Conservation (phyloP, 2,888 invertebrate genomes). For the Chrysina gloriosa region DNA sequence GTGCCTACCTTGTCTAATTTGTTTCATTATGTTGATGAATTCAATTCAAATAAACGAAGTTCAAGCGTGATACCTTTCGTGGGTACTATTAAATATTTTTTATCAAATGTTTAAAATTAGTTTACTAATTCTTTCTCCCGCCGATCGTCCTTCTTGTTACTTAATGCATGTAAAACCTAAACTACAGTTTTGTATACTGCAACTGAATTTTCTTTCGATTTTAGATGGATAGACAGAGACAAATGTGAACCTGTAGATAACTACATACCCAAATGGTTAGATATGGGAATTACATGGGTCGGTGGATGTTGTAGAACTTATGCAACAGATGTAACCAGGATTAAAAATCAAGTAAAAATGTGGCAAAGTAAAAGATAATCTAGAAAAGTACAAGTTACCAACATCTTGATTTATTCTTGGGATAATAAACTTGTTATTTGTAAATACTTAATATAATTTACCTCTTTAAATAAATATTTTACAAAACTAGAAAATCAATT, state of each 20-base stretch:
- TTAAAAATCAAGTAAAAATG: slow-evolving; percentile 72
- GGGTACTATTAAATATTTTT: no score
- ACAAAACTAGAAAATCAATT: neutral
- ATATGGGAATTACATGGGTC: slow-evolving; percentile 83
- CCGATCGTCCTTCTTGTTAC: no score
- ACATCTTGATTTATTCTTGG: neutral
- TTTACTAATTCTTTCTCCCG: no score
- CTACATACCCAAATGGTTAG: slow-evolving; percentile 83
- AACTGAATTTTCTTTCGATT: slow-evolving; percentile 54
- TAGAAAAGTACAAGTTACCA: neutral
- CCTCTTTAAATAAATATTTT: slow-evolving; percentile 32
- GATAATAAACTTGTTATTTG: neutral
- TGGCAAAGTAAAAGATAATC: slow-evolving; percentile 58
- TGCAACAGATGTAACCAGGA: slow-evolving; percentile 82
- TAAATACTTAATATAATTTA: slow-evolving; percentile 8
- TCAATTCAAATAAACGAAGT: no score
- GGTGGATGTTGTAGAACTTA: slow-evolving; percentile 94
- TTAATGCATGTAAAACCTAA: no score
- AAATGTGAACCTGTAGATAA: slow-evolving; percentile 77
- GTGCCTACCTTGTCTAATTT: no score
- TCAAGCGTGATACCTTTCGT: no score
- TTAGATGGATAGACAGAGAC: slow-evolving; percentile 79
- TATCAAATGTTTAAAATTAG: no score
- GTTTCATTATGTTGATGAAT: no score
- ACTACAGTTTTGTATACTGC: no score